Evolutionary conservation across 2,888 invertebrate species (phyloP), one percentile per base, ranked within the genome.

Genomic region (Lasius fuliginosus): DNA sequence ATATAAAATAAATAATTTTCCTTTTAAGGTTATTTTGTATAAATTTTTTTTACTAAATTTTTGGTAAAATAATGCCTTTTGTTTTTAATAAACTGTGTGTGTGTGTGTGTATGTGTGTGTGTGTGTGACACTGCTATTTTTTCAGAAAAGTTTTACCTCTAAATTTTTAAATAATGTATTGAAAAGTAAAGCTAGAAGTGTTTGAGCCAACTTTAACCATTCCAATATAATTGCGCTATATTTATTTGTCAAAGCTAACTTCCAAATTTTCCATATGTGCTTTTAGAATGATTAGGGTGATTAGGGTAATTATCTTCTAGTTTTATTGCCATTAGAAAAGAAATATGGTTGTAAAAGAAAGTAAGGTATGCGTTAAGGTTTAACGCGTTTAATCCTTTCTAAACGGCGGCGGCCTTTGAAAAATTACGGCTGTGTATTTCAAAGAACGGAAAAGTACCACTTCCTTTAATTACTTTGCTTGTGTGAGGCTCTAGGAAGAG

Each of bases 311-410:
- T 49, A 49, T 49, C 8, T 36, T 33, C 23, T 71, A 71, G 12
- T 81, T 71, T 81, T 73, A 73, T 65, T 60, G 46, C 79, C 12
- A 12, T 68, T 60, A 69, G 58, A 60, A 9, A 64, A 62, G 83
- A 71, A 53, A 73, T 46, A 40, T 42, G 53, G 23, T 71, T 40
- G 64, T n/a, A 65, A 62, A 76, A 65, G 79, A 77, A 82, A 49
- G 62, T 40, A 82, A 82, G 36, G 36, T 6, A 36, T 36, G 36
- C 3, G 36, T 36, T 36, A 36, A 36, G 74, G 40, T 74, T 69
- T 76, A 82, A 82, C 79, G 74, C 60, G 73, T 81, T 81, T 81
- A 81, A 81, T 81, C 79, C 79, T 81, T 81, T 81, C 79, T 36
- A 81, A 81, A 73, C 60, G 77, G 49, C 23, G 69, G 40, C 12